Conservation (phyloP, 37 sponge, comb jelly and placozoan genomes). For the Petrosia ficiformis region DNA sequence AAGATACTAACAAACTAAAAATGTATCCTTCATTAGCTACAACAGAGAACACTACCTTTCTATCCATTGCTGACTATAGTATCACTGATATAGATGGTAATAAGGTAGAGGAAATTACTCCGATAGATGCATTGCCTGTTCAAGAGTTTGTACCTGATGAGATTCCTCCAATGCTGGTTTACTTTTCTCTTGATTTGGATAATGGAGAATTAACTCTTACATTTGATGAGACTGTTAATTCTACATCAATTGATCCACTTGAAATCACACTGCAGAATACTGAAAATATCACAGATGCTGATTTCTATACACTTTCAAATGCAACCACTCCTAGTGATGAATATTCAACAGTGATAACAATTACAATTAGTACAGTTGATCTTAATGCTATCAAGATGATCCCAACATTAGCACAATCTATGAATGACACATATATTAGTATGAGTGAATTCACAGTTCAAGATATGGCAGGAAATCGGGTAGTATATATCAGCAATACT, state of each 20-base stretch:
- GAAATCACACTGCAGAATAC: slow-evolving; percentile 53
- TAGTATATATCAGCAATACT: slow-evolving; percentile 32
- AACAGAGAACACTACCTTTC: slow-evolving; percentile 54
- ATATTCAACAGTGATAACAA: slow-evolving; percentile 17
- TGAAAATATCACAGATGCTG: slow-evolving; percentile 7
- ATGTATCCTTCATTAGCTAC: slow-evolving; percentile 54
- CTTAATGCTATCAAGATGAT: slow-evolving; percentile 58
- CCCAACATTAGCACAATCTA: slow-evolving; percentile 37
- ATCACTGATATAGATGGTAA: slow-evolving; percentile 65
- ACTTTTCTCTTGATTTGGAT: slow-evolving; percentile 66
- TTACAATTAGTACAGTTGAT: slow-evolving; percentile 47
- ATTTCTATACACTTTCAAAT: slow-evolving; percentile 28
- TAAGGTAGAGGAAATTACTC: slow-evolving; percentile 13
- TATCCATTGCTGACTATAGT: slow-evolving; percentile 23
- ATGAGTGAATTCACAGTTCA: slow-evolving; percentile 28
- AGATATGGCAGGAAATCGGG: slow-evolving; percentile 67
- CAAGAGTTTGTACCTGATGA: slow-evolving; percentile 44
- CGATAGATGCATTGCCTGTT: slow-evolving; percentile 31
- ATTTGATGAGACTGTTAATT: slow-evolving; percentile 80
- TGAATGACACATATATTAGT: slow-evolving; percentile 63
- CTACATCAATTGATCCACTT: slow-evolving; percentile 33
- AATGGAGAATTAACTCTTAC: slow-evolving; percentile 47
- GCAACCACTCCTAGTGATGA: slow-evolving; percentile 17
- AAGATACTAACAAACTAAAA: slow-evolving; percentile 72
- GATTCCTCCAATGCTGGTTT: slow-evolving; percentile 44